These are phyloP conservation scores for Clistopyga incitator DNA, from an alignment of 2,888 invertebrate species.

Conservation along the genomic window DNA sequence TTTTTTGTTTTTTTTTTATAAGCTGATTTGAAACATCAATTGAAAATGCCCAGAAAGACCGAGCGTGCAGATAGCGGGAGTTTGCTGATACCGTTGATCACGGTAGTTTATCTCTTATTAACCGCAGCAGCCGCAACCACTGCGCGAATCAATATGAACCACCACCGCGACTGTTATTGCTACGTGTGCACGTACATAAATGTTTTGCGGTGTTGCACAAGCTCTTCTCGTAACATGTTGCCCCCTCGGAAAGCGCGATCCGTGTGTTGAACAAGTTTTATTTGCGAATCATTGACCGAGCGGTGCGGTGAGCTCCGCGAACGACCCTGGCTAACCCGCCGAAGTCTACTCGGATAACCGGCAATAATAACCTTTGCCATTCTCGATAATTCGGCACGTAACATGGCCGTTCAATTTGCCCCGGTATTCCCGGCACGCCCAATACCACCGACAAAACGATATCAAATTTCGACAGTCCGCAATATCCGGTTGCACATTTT, in stretches of 20 bases:
- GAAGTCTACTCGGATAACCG: conserved; percentile 24
- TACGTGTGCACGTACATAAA: neutral
- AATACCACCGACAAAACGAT: neutral
- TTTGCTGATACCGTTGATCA: conserved; percentile 26
- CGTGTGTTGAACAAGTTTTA: conserved; percentile 53
- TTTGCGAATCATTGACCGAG: conserved; percentile 67
- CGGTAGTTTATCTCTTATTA: conserved; percentile 47
- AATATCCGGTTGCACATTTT: neutral
- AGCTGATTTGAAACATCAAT: neutral
- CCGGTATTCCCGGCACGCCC: neutral
- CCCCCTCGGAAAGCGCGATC: neutral
- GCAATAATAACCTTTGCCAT: conserved; percentile 31
- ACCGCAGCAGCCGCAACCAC: conserved; percentile 3
- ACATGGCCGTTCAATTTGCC: neutral
- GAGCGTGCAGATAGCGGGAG: neutral
- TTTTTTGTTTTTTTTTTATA: neutral
- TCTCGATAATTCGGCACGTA: conserved; percentile 5
- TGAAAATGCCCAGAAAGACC: neutral
- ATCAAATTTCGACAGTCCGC: neutral
- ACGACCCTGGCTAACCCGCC: conserved; percentile 45
- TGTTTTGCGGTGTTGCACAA: neutral
- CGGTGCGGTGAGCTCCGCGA: conserved; percentile 7
- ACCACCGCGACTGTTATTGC: conserved; percentile 7
- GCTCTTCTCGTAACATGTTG: neutral
- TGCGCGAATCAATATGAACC: conserved; percentile 40